A percentile compares a stretch with the other conserved stretches of the same genome.
Conservation (phyloP, 2,113 vertebrate genomes). For the Misgurnus mizolepis region DNA sequence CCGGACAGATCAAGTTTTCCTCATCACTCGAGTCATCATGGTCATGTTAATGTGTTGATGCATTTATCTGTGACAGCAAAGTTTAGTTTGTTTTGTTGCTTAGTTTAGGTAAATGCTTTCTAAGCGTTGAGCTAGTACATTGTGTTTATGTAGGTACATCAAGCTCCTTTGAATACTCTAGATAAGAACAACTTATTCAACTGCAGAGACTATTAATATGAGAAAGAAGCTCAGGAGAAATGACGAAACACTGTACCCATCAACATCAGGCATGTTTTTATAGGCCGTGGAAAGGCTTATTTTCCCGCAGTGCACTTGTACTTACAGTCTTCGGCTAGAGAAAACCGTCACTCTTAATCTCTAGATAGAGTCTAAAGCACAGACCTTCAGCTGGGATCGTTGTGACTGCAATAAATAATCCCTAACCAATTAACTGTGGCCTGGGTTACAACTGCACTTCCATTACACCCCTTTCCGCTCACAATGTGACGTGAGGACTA, state of each 20-base stretch:
- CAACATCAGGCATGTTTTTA: not conserved
- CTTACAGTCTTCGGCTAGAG: not conserved
- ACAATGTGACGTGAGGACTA: not conserved
- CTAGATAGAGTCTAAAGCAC: constrained; percentile 15
- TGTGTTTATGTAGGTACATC: too few relatives aligned
- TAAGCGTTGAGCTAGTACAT: too few relatives aligned
- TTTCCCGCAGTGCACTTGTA: not conserved
- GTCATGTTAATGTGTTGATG: too few relatives aligned
- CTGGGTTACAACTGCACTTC: not conserved
- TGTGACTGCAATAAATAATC: constrained; percentile 16
- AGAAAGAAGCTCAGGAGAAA: not conserved
- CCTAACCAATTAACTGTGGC: not conserved
- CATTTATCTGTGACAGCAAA: too few relatives aligned
- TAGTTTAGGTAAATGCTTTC: too few relatives aligned
- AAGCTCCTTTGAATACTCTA: too few relatives aligned
- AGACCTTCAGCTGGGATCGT: constrained; percentile 21
- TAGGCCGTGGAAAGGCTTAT: not conserved
- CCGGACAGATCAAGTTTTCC: too few relatives aligned
- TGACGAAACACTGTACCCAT: not conserved
- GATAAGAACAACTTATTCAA: too few relatives aligned
- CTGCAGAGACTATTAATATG: not conserved
- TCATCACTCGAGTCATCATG: too few relatives aligned
- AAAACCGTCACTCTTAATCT: constrained; percentile 20
- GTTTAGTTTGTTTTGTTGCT: too few relatives aligned
- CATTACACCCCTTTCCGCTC: not conserved